These are phyloP conservation scores for Holcopasites calliopsidis DNA, from an alignment of 1,140 invertebrate species.

Conservation along the genomic window DNA sequence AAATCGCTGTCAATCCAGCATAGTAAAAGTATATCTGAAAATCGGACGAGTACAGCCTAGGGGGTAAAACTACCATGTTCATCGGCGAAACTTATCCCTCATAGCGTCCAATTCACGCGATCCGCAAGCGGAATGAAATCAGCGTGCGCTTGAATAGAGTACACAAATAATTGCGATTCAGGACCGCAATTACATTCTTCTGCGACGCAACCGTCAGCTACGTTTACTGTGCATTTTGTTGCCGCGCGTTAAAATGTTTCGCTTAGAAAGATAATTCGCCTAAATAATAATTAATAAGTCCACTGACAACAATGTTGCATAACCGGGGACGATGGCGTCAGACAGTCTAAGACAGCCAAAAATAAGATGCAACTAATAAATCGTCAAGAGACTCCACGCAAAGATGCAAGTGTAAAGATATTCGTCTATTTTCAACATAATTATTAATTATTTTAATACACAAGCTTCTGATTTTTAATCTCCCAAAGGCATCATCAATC, in stretches of 20 bases:
- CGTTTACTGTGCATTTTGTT: not conserved
- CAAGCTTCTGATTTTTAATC: not conserved
- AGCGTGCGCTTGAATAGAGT: not conserved
- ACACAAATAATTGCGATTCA: not conserved
- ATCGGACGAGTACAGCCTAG: no score
- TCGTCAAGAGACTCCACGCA: not conserved
- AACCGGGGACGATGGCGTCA: not conserved
- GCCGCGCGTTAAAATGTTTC: not conserved
- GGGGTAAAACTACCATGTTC: no score
- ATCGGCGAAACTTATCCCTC: not conserved
- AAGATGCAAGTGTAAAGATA: no score
- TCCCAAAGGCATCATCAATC: not conserved
- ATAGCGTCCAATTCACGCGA: no score
- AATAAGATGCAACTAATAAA: not conserved
- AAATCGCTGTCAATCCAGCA: no score
- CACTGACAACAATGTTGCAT: not conserved
- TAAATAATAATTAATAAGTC: not conserved
- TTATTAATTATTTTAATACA: not conserved
- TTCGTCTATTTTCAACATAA: not conserved
- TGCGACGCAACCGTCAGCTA: not conserved
- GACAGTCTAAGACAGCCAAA: not conserved
- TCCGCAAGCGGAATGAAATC: not conserved
- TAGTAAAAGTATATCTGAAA: no score
- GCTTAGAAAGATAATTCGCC: not conserved
- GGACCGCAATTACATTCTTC: slow-evolving; percentile 4